Conservation (phyloP, 2,797 vertebrate species). For the Florisuga fusca region DNA sequence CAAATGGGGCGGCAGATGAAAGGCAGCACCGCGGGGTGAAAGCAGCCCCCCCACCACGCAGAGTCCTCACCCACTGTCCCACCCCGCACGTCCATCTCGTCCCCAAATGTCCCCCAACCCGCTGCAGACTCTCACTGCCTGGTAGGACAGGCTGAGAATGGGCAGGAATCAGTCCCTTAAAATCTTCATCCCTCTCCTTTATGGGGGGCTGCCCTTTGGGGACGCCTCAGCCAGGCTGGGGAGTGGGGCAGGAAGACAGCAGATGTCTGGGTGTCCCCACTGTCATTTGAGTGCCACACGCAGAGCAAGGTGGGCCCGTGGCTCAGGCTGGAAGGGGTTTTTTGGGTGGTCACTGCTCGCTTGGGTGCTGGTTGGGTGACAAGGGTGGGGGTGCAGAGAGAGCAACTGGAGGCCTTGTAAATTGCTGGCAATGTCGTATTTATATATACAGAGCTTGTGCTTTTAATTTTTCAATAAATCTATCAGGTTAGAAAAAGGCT, state of each 20-base stretch:
- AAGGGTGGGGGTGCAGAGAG: neutral
- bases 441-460: conserved; percentile 90
- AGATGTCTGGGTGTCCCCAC: neutral
- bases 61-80: neutral
- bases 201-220: neutral
- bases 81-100: neutral
- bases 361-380: neutral
- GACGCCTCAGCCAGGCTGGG: neutral
- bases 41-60: neutral
- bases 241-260: fast-evolving
- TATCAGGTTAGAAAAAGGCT: conserved; percentile 24
- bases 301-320: neutral
- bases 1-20: neutral
- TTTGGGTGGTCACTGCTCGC: fast-evolving
- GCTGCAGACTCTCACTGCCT: neutral
- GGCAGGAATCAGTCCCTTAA: neutral
- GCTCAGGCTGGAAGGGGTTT: neutral
- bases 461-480: conserved; percentile 97
- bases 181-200: neutral
- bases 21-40: neutral
- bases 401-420: conserved; percentile 81
- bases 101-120: neutral
- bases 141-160: neutral
- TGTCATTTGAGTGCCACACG: conserved; percentile 63
- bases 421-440: conserved; percentile 80